These are phyloP conservation scores for Napeogenes sylphis DNA, from an alignment of 2,888 invertebrate species.

Conservation along the genomic window DNA sequence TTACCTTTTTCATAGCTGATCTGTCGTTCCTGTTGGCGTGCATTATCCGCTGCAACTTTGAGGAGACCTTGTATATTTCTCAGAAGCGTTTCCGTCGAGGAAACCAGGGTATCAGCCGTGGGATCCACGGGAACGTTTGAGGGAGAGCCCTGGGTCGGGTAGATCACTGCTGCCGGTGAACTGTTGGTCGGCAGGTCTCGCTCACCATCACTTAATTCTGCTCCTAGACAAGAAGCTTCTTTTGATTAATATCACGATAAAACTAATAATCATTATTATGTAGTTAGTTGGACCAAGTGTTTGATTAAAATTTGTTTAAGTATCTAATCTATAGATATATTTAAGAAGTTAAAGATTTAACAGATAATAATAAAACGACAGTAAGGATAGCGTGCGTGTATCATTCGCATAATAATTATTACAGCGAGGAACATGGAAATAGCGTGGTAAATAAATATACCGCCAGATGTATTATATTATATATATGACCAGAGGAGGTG, in stretches of 20 bases:
- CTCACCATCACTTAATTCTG: constrained; percentile 87
- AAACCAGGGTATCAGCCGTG: constrained; percentile 77
- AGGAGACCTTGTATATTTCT: constrained; percentile 97
- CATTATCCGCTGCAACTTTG: constrained; percentile 98
- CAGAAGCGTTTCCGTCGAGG: constrained; percentile 94
- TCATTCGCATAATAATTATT: constrained; percentile 70
- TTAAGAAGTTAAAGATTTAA: constrained; percentile 43
- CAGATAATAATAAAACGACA: constrained; percentile 28
- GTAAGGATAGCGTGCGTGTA: constrained; percentile 62
- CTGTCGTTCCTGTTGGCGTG: constrained; percentile 96
- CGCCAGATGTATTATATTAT: constrained; percentile 20
- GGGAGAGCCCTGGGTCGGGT: constrained; percentile 82
- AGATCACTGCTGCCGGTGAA: constrained; percentile 85
- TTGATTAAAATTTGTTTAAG: constrained; percentile 19
- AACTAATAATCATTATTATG: neutral
- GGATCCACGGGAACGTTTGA: constrained; percentile 69
- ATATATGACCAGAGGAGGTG: constrained; percentile 39
- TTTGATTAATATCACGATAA: no score
- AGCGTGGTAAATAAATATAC: constrained; percentile 54
- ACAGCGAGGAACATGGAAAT: constrained; percentile 64
- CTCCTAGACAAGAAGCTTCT: constrained; percentile 45
- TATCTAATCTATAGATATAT: constrained; percentile 46
- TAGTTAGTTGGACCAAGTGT: neutral
- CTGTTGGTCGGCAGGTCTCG: constrained; percentile 82
- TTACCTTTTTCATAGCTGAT: constrained; percentile 98